Base-by-base conservation (phyloP, 92 coral and sea anemone species). In the Actinernus sp. region DNA sequence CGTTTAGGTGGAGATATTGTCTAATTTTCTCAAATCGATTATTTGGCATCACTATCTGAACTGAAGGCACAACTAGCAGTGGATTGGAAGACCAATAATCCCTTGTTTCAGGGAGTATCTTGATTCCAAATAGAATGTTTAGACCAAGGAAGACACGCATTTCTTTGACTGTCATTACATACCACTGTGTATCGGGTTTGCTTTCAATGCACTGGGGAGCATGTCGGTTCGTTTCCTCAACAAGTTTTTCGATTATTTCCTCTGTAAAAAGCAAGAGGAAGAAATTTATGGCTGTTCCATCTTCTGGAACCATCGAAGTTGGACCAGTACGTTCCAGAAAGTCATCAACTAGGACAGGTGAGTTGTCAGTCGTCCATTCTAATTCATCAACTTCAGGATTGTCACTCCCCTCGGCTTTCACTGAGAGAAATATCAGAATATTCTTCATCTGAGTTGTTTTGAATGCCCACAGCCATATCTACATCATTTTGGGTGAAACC, bases 1-100 rank as follows among this genome's bases (percentile, higher is more conserved):
- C 68, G 64, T 78, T 78, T 36, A 58, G 60, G 52, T 78, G 85
- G 26, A 79, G 63, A 31, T 63, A 60, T 27, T 79, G 79, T 20
- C 39, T 59, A 20, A 69, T 56, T 60, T 68, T 69, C 26, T 61
- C 65, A 21, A 69, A 79, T 26, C 79, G 25, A 74, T 60, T 43
- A 33, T 79, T 69, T 14, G 73, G 14, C 79, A 70, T 79, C 33
- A 79, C 63, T 1, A 21, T 47, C 50, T 50, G 69, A 52, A 61
- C 45, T 28, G 44, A 49, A 12, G 73, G 43, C 27, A 60, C 66
- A 16, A 73, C 79, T 27, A 69, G 79, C 12, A 72, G 57, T 60
- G 43, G 26, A 51, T 65, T 60, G 1, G 40, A 2, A 40, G 68
- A 71, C 69, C 79, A 71, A 17, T 67, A 77, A 37, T 55, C 22